Evolutionary conservation across 2,888 invertebrate species (phyloP), one percentile per base, ranked within the genome.

Genomic region (Epinotia brunnichana): DNA sequence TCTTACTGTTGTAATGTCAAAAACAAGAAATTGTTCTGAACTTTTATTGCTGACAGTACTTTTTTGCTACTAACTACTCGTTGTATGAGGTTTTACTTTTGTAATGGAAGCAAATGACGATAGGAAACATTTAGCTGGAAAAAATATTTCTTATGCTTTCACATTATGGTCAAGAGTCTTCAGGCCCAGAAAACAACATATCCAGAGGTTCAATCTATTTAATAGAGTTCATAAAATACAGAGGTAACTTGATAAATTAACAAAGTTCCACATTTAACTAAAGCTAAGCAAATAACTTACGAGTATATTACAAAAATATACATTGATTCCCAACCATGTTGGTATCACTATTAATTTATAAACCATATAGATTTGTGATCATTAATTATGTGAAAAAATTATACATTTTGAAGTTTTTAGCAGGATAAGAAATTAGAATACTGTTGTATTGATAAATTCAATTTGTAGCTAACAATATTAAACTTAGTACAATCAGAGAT

Each of bases 251-350:
- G 35, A 68, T 63, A 73, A 69, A 63, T 70, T 41, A 70, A 66
- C 24, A 53, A 61, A 21, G 44, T n/a, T 62, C 9, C 48, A 24
- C 59, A n/a, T 51, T 60, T 53, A 56, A 56, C 62, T 70, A 74
- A 57, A 74, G 35, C 64, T 66, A 64, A 69, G 17, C 56, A 29
- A 57, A 62, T 56, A 70, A 67, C 63, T 74, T 68, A 71, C 44
- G 48, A 19, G 64, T 64, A 64, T 59, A 57, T 68, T 71, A 73
- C 48, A 69, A 44, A 66, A 68, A 73, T 69, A 68, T 73, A 63
- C 62, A 73, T 61, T 54, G 57, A 56, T 70, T 19, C 21, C 61
- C 19, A 64, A 60, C 21, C 39, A 21, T 41, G 67, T 44, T 66
- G 56, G 35, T n/a, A 21, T 66, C 21, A 66, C 15, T 44, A 67